A percentile compares a stretch with the other conserved stretches of the same genome.
These are phyloP conservation scores for Probaryconus sp. DNA, from an alignment of 1,140 invertebrate species.

Conservation along the genomic window DNA sequence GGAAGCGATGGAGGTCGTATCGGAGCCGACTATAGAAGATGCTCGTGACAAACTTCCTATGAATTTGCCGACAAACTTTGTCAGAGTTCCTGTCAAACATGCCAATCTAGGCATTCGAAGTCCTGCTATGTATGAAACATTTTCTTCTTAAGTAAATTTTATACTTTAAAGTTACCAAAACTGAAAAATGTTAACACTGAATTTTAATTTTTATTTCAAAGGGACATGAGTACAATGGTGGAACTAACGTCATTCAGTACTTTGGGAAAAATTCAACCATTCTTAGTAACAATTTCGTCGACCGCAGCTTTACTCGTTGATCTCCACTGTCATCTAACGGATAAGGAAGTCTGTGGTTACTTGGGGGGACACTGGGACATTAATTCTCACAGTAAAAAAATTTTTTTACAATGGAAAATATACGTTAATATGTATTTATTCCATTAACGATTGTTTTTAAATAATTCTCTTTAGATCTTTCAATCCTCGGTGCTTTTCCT, in stretches of 20 bases:
- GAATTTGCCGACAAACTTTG: constrained; percentile 54
- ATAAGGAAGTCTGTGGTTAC: constrained; percentile 95
- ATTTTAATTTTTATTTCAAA: constrained; percentile 68
- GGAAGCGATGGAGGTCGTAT: constrained; percentile 60
- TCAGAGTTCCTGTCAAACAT: constrained; percentile 77
- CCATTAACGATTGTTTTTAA: background rate
- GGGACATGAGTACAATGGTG: constrained; percentile 92
- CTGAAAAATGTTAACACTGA: too few relatives aligned
- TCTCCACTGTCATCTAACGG: constrained; percentile 95
- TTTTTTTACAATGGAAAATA: too few relatives aligned
- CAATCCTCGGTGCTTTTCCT: constrained; percentile 93
- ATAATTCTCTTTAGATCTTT: constrained; percentile 83
- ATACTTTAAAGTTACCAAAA: too few relatives aligned
- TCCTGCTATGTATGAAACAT: constrained; percentile 72
- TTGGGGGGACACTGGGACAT: constrained; percentile 96
- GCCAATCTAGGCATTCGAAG: constrained; percentile 77
- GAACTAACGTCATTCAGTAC: constrained; percentile 92
- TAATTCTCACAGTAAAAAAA: constrained; percentile 88
- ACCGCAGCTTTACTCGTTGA: constrained; percentile 93
- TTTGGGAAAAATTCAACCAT: constrained; percentile 94
- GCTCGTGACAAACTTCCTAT: constrained; percentile 55
- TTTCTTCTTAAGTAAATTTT: too few relatives aligned
- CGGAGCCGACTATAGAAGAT: constrained; percentile 64
- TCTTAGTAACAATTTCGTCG: constrained; percentile 91
- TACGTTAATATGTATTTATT: too few relatives aligned